Evolutionary conservation across 2,888 invertebrate genomes (phyloP), one percentile per base, ranked within the genome.

Genomic region (Eristalinus aeneus): DNA sequence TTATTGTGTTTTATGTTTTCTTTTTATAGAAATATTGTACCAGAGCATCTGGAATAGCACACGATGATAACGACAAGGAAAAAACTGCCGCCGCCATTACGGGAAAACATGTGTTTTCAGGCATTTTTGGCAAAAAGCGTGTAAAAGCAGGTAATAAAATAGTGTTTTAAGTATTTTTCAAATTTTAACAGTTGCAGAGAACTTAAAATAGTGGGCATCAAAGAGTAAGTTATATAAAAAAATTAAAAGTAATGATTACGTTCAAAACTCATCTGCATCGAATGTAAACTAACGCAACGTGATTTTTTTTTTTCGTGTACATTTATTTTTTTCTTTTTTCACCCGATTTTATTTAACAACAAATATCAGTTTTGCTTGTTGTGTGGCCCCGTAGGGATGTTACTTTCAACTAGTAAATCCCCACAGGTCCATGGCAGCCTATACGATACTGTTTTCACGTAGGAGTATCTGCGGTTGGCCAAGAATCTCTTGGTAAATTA

Each of bases 381-480:
- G 92, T 91, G 91, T 90, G 91, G 90, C 89, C 90, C 90, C 90
- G 90, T 91, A 89, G 90, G 92, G 91, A 90, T 90, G 89, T 91
- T 89, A 90, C 90, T 90, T 91, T 91, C 90, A 90, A 91, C 90
- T 90, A 91, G 92, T 92, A 89, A 91, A 91, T 91, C 90, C 90
- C 90, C 89, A 89, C 91, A 92, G 93, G 92, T 92, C 90, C 90
- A 90, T 88, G 89, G 87, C 90, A 90, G 88, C 90, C 90, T 91
- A 90, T 91, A 91, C 92, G 98, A 93, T 95, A 96, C 94, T 98
- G 98, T 94, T 97, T 98, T 94, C 98, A 98, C 94, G 97, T 98
- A 92, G 98, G 98, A 90, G 94, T 95, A 63, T 95, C 96, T 90
- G 90, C 90, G 36, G 90, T 93, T 77, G 92, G 93, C 32, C 91